Conservation (phyloP, 2,797 vertebrate species). For the Taeniopygia guttata region DNA sequence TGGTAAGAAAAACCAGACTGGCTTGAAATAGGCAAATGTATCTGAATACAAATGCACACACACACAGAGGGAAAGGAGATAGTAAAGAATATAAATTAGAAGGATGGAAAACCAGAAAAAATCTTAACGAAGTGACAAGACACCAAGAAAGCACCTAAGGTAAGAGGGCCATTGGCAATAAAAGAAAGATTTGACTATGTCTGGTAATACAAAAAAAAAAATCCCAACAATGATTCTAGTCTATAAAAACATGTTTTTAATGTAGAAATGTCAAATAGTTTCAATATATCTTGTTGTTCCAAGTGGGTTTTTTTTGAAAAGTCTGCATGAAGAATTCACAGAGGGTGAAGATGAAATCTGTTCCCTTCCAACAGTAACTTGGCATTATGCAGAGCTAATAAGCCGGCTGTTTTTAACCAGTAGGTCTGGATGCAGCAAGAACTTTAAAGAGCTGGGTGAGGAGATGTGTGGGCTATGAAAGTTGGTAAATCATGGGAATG, state of each 20-base stretch:
- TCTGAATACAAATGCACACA: conserved; percentile 27
- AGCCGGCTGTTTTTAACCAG: conserved; percentile 40
- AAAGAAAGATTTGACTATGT: not conserved
- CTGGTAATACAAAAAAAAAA: not conserved
- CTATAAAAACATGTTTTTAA: conserved; percentile 36
- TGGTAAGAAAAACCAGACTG: not conserved
- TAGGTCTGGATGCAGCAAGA: conserved; percentile 28
- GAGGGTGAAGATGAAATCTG: conserved; percentile 52
- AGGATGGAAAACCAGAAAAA: not conserved
- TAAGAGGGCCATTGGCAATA: not conserved
- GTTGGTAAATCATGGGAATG: conserved; percentile 2
- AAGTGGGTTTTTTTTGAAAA: not conserved
- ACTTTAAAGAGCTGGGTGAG: conserved; percentile 29
- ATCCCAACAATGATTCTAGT: not conserved
- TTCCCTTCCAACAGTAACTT: conserved; percentile 45
- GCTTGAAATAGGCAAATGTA: conserved; percentile 1
- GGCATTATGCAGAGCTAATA: conserved; percentile 47
- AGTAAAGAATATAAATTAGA: conserved; percentile 39
- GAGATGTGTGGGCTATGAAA: conserved; percentile 39
- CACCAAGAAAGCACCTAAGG: not conserved
- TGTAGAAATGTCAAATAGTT: conserved; percentile 26
- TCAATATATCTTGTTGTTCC: conserved; percentile 36
- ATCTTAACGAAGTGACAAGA: not conserved
- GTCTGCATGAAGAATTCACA: conserved; percentile 27
- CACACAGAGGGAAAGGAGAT: not conserved